A percentile compares a stretch with the other conserved stretches of the same genome.
phyloP scores from a whole-genome alignment of 2,888 invertebrate genomes.

The Clusia tigrina region DNA sequence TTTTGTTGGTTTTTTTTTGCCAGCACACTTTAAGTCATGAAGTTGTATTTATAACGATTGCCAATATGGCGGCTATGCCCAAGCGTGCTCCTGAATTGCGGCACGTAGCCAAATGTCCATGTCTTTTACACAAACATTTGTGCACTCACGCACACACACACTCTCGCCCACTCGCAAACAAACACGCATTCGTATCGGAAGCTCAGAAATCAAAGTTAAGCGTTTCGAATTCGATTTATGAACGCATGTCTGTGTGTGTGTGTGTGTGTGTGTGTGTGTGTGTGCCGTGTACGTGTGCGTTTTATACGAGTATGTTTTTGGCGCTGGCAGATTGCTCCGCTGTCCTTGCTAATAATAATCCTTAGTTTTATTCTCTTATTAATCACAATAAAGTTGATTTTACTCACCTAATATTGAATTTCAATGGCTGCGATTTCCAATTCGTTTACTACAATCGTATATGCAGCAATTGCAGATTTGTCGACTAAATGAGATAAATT shows the following conservation, averaged over 20 bases:
- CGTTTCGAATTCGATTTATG: background rate
- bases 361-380: too few species aligned
- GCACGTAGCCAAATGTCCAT: background rate
- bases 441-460: too few species aligned
- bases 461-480: too few species aligned
- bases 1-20: too few species aligned
- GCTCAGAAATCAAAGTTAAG: background rate
- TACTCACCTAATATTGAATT: too few species aligned
- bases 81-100: background rate
- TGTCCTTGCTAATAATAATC: too few species aligned
- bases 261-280: too few species aligned
- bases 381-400: too few species aligned
- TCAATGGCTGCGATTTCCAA: too few species aligned
- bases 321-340: too few species aligned
- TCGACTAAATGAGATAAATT: too few species aligned
- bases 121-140: background rate
- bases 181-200: background rate
- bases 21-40: background rate
- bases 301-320: background rate
- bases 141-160: background rate
- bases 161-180: too few species aligned
- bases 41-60: background rate
- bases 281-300: background rate
- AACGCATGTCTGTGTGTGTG: background rate
- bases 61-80: background rate